Base-by-base conservation (phyloP, 2,113 vertebrate genomes). In the Hiodon alosoides region DNA sequence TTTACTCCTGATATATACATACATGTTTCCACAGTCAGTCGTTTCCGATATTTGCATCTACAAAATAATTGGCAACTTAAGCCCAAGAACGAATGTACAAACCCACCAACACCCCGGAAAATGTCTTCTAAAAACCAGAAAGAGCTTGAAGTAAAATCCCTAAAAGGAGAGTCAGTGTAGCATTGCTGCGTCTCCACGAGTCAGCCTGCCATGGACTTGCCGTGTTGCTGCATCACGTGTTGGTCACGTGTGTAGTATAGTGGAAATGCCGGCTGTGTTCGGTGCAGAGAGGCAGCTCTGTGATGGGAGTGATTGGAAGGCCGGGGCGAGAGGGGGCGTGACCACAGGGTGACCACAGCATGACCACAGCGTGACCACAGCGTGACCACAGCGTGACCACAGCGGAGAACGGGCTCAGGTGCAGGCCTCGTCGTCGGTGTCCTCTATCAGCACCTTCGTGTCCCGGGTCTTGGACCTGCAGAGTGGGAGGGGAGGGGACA, bases 371-470 rank as follows among this genome's bases (percentile, higher is more conserved):
- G 31, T 31, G 31, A 31, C 31, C 31, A 31, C 31, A 31, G 31
- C 31, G 31, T 31, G 31, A 31, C 31, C 31, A 31, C 31, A 31
- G 31, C 31, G 31, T 31, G 31, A 31, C 31, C 31, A 76, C 81
- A 81, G 80, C 88, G 81, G 81, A 85, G 85, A 74, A 81, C 87
- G 81, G 86, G 85, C 93, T 99, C 96, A 98, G 94, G 95, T 96
- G 91, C 90, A 92, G 61, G 79, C 89, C 88, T 99, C 97, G 4
- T 95, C 95, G 0, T 97, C 96, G 0, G 96, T 98, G 91, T 99
- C 96, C 84, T 99, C 97, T 80, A 99, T 98, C 86, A 99, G 86
- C 72, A 99, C 93, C 81, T 97, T 98, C 80, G 94, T 96, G 91
- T 99, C 97, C 76, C 90, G 93, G 79, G 91, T 90, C 90, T 95